Percentiles rank a stretch among this genome's conserved stretches.
Conservation (phyloP, 2,113 vertebrate genomes). For the Lasiurus cinereus region DNA sequence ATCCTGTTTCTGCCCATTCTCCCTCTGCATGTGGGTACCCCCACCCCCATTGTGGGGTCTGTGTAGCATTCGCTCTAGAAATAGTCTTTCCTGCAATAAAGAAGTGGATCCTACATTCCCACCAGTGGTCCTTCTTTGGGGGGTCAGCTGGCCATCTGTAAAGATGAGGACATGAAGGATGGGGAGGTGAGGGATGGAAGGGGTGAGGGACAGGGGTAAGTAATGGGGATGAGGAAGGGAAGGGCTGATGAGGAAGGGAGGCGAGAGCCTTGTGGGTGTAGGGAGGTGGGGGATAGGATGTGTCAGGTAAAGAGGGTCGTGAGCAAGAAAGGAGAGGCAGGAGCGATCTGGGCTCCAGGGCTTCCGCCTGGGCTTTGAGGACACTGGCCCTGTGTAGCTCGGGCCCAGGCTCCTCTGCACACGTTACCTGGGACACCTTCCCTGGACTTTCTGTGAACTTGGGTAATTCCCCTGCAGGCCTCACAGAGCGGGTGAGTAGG, state of each 20-base stretch:
- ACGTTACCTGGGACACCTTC: not conserved
- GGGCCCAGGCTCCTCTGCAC: not conserved
- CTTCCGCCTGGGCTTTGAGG: not conserved
- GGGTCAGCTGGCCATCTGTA: not conserved
- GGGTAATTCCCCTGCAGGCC: not conserved
- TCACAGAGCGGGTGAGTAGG: not conserved
- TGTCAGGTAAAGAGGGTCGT: not conserved
- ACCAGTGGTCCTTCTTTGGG: not conserved
- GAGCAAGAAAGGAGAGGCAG: too few relatives aligned
- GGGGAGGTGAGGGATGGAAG: not conserved
- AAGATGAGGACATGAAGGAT: not conserved
- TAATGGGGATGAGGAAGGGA: too few relatives aligned
- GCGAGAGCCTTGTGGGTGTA: not conserved
- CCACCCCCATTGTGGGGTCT: slow-evolving; percentile 46
- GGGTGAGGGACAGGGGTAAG: not conserved
- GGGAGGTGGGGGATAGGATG: too few relatives aligned
- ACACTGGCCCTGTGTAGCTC: not conserved
- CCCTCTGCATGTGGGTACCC: slow-evolving; percentile 79
- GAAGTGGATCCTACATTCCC: slow-evolving; percentile 43
- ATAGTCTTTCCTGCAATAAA: slow-evolving; percentile 84
- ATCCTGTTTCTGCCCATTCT: not conserved
- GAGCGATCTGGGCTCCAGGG: not conserved
- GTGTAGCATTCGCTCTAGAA: slow-evolving; percentile 71
- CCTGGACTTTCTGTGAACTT: not conserved
- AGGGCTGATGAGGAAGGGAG: too few relatives aligned